Evolutionary conservation across 2,113 vertebrate genomes (phyloP), one percentile per base, ranked within the genome.

Genomic region (Brachypodius melanocephalos): DNA sequence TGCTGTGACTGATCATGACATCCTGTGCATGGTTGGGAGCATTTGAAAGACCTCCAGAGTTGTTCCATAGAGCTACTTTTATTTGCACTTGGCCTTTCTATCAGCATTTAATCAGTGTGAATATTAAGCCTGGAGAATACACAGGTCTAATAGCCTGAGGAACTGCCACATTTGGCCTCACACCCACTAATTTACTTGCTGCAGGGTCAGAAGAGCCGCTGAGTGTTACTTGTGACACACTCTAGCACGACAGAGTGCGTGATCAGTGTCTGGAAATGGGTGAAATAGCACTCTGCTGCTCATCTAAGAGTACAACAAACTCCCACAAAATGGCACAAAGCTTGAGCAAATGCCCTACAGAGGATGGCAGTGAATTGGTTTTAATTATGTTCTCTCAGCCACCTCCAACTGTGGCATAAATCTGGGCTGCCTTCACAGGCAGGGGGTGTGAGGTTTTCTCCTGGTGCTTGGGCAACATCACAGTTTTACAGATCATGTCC

Each of bases 161-260:
- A 62, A 57, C 68, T 7, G 0, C 22, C 1, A 1, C 38, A 28
- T 55, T 48, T 46, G 81, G 55, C 46, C 57, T 61, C 8, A 3
- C 22, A 59, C 14, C 7, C 77, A n/a, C 19, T 38, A 26, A 61
- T 29, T 28, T 45, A 65, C 79, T 82, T 73, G 26, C 67, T 17
- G 24, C 1, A 6, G 46, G 55, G 67, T 63, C 42, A 49, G 67
- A 15, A 86, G 28, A 83, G 63, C 36, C 0, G 0, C 62, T 32
- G 63, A 72, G 22, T 45, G 22, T 66, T 73, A 43, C 17, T 46
- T 22, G n/a, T 57, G 52, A 52, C 21, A 19, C 7, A 28, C 5
- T 45, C 28, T 6, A 28, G 28, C 2, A 3, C 46, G 87, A 54
- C 29, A 42, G 24, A 38, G 29, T 14, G 22, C 1, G 0, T 26